Evolutionary conservation across 2,888 invertebrate species (phyloP).

Genomic region (Automeris io): DNA sequence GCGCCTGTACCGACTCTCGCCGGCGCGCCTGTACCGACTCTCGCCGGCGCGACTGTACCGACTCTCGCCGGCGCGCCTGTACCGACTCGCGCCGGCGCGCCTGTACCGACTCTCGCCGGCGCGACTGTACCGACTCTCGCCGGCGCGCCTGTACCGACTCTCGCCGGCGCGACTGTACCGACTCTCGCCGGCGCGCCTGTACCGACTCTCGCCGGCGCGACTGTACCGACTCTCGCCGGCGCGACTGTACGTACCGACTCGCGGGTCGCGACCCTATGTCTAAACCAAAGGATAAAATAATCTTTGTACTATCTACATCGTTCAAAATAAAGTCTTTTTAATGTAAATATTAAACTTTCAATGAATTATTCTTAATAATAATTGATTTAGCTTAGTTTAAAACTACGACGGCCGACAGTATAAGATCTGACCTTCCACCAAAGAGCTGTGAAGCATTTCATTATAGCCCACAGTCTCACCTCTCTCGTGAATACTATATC

Average conservation of each 20-base stretch:
- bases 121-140: too few relatives aligned
- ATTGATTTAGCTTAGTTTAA: too few relatives aligned
- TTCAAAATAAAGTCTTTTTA: neutral
- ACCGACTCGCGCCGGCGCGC: slow-evolving; percentile 4
- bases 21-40: slow-evolving; percentile 14
- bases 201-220: too few relatives aligned
- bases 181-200: slow-evolving; percentile 11
- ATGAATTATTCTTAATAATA: too few relatives aligned
- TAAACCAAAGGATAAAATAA: neutral
- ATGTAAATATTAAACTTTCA: too few relatives aligned
- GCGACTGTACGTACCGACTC: neutral
- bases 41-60: too few relatives aligned
- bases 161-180: slow-evolving; percentile 15
- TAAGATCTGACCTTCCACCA: too few relatives aligned
- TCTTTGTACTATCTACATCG: neutral
- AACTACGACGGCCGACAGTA: too few relatives aligned
- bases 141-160: slow-evolving; percentile 5
- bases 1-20: neutral
- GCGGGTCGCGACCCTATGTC: neutral
- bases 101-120: slow-evolving; percentile 15
- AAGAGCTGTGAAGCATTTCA: too few relatives aligned
- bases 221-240: too few relatives aligned
- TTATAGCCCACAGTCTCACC: too few relatives aligned
- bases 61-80: slow-evolving; percentile 7
- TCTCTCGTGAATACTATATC: too few relatives aligned